Base-by-base conservation (phyloP, 2,888 invertebrate genomes). In the Yponomeuta sedellus region DNA sequence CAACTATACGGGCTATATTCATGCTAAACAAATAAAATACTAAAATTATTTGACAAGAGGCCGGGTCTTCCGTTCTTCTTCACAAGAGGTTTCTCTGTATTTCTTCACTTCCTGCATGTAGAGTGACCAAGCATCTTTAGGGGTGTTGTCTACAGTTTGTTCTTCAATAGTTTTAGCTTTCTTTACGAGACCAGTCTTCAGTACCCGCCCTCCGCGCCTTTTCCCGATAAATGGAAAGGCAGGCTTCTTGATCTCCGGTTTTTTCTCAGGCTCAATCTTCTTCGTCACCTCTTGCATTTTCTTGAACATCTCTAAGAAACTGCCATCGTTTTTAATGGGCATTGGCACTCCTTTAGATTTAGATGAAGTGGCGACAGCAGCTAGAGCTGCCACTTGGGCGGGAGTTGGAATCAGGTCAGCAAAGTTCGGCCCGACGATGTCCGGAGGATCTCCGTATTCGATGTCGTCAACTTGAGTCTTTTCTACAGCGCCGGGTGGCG, bases 31-130 rank as follows among this genome's bases (percentile, higher is more conserved):
- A 10, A 58, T 39, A 39, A 59, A 39, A 28, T 62, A n/a, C 39
- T 62, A 62, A 1, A 39, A 10, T 44, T 94, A 98, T 94, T 97
- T 97, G 69, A 97, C 97, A 70, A 98, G 93, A 10, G 97, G 97
- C 74, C 98, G 93, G 62, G 97, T 97, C 86, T 97, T 97, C 71
- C 95, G 93, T 79, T 97, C 97, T 75, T 97, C 97, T 83, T 97
- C 97, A 83, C 98, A 98, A 70, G 97, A 97, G 66, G 97, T 96
- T 82, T 97, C 97, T 79, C 97, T 95, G 81, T 98, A 98, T 78
- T 96, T 96, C 79, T 97, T 96, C 20, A 98, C 98, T 92, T 98
- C 98, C 69, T 96, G 96, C 94, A 98, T 95, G 80, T 98, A 98
- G 34, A 97, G 93, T 0, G 97, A 96, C 98, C 98, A 98, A 16